Evolutionary conservation across 2,797 vertebrate species (phyloP).

Genomic region (Catostomus latipinnis): DNA sequence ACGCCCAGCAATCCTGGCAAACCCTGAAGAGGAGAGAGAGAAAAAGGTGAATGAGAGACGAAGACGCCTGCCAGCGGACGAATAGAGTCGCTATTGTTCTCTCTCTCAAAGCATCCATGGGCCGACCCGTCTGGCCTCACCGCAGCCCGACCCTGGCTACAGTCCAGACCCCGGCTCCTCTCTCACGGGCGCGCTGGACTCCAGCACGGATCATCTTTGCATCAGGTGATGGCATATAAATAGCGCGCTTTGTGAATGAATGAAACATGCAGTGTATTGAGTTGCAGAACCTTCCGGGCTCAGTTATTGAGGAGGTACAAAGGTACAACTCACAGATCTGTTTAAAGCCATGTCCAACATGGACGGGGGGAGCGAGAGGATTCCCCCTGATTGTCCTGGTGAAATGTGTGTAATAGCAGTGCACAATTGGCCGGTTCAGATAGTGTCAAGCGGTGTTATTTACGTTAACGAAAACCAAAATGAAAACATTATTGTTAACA

Average conservation of each 20-base stretch:
- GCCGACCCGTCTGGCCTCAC: neutral
- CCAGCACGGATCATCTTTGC: slow-evolving; percentile 13
- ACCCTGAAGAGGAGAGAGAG: slow-evolving; percentile 81
- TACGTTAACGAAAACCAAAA: no score
- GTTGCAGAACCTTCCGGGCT: slow-evolving; percentile 39
- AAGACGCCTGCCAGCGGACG: slow-evolving; percentile 67
- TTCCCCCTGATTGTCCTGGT: no score
- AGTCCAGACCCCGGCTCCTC: slow-evolving; percentile 45
- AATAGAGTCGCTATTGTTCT: slow-evolving; percentile 78
- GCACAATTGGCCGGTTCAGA: no score
- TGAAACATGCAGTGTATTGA: slow-evolving; percentile 20
- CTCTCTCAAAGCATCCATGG: slow-evolving; percentile 24
- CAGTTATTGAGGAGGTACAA: slow-evolving; percentile 29
- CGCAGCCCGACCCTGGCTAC: slow-evolving; percentile 35
- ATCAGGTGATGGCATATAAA: slow-evolving; percentile 41
- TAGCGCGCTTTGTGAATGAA: slow-evolving; percentile 41
- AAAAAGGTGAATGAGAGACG: slow-evolving; percentile 67
- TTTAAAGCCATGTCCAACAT: slow-evolving; percentile 37
- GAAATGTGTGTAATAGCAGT: no score
- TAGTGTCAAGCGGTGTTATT: no score
- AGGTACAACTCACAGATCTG: slow-evolving; percentile 34
- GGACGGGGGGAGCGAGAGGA: neutral
- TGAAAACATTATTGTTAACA: no score
- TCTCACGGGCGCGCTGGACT: neutral
- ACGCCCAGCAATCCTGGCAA: slow-evolving; percentile 85